phyloP scores from a whole-genome alignment of 2,113 vertebrate species.

The Neofelis nebulosa region DNA sequence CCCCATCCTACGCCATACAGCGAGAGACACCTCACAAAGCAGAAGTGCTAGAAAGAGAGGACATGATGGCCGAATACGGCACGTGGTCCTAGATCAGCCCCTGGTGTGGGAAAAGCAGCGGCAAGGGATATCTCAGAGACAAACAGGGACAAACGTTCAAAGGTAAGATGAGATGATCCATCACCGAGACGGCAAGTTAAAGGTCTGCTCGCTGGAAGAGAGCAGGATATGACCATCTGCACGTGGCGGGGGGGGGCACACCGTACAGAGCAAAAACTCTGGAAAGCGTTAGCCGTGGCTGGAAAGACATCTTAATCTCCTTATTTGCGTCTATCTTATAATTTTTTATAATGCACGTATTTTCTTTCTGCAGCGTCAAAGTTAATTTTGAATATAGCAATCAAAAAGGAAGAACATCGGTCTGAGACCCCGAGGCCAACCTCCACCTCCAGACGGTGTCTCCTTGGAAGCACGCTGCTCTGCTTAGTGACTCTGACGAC shows the following conservation, averaged over 20 bases:
- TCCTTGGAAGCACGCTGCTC: background rate
- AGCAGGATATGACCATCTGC: background rate
- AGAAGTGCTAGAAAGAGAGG: background rate
- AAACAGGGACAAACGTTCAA: background rate
- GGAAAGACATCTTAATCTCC: background rate
- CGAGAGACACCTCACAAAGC: too few relatives aligned
- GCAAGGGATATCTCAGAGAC: background rate
- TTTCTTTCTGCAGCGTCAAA: background rate
- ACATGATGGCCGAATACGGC: rapidly evolving
- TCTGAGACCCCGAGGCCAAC: background rate
- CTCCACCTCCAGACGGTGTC: background rate
- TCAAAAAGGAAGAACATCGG: background rate
- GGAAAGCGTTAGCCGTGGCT: background rate
- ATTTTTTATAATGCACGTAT: background rate
- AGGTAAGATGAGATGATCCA: background rate
- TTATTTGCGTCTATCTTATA: conserved; percentile 7
- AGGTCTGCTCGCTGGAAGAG: background rate
- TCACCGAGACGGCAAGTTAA: background rate
- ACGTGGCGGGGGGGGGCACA: background rate
- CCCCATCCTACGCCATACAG: rapidly evolving
- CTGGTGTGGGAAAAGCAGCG: background rate
- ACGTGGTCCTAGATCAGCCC: background rate
- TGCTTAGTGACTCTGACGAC: too few relatives aligned
- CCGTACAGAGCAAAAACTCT: background rate
- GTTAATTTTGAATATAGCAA: background rate